phyloP scores from a whole-genome alignment of 2,797 vertebrate species.

The Gallinago solitaria region DNA sequence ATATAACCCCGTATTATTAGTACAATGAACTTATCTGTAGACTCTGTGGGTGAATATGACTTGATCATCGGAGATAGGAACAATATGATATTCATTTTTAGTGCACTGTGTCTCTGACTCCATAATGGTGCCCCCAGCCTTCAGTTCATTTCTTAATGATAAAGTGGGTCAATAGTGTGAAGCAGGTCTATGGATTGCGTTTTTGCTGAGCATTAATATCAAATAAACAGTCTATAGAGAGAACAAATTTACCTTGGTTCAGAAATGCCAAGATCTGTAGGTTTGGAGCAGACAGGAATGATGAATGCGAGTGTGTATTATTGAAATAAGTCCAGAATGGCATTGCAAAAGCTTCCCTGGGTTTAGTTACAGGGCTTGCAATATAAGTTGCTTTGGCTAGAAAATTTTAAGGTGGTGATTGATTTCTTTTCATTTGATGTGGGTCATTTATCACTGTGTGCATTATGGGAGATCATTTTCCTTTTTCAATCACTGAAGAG shows the following conservation, averaged over 20 bases:
- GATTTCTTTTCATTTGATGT: neutral
- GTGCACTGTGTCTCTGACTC: neutral
- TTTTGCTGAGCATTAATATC: neutral
- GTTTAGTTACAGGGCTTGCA: slow-evolving; percentile 6
- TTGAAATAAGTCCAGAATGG: slow-evolving; percentile 17
- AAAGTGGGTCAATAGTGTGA: neutral
- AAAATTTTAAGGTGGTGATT: neutral
- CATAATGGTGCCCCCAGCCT: neutral
- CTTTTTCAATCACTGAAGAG: neutral
- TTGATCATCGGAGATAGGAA: slow-evolving; percentile 17
- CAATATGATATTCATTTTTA: slow-evolving; percentile 33
- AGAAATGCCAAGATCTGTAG: slow-evolving; percentile 13
- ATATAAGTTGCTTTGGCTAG: neutral
- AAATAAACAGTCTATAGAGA: slow-evolving; percentile 42
- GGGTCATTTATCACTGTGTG: slow-evolving; percentile 17
- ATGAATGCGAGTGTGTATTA: slow-evolving; percentile 25
- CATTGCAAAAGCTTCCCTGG: neutral
- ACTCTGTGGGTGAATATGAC: slow-evolving; percentile 31
- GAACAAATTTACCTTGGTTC: slow-evolving; percentile 26
- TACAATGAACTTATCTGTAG: slow-evolving; percentile 48
- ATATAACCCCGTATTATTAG: slow-evolving; percentile 38
- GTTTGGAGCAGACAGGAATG: neutral
- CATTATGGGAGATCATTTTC: neutral
- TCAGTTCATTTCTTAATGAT: slow-evolving; percentile 34
- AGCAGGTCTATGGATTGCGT: slow-evolving; percentile 1